phyloP scores from a whole-genome alignment of 2,888 invertebrate genomes.

The Drosophila diplacantha region DNA sequence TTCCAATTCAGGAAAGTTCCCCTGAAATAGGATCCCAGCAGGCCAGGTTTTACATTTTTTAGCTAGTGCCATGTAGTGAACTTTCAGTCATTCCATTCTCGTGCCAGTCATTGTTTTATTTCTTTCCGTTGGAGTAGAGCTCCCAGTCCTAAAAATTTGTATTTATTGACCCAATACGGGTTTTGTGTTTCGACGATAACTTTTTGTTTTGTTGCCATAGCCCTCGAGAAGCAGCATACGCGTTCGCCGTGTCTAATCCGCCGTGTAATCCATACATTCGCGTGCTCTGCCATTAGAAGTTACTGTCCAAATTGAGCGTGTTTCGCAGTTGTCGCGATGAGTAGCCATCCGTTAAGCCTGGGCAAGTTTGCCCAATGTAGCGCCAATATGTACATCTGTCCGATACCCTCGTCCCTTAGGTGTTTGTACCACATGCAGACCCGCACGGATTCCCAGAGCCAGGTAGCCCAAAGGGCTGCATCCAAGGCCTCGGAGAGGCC shows the following conservation, averaged over 20 bases:
- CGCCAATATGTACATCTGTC: not conserved
- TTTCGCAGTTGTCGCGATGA: slow-evolving; percentile 11
- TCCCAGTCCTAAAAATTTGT: slow-evolving; percentile 5
- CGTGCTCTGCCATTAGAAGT: not conserved
- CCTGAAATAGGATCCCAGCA: not conserved
- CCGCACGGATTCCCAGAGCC: too few relatives aligned
- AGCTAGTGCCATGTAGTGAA: not conserved
- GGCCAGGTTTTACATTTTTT: not conserved
- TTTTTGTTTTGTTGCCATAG: not conserved
- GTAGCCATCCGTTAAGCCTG: slow-evolving; percentile 8
- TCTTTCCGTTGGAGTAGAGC: slow-evolving; percentile 18
- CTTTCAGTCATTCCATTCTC: not conserved
- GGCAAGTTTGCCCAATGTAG: slow-evolving; percentile 30
- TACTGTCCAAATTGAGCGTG: slow-evolving; percentile 12
- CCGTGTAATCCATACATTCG: not conserved
- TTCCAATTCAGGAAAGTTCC: not conserved
- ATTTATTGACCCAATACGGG: not conserved
- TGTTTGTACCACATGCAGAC: slow-evolving; percentile 8
- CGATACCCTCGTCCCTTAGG: not conserved
- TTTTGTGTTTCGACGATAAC: slow-evolving; percentile 1
- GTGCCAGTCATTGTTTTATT: slow-evolving; percentile 29
- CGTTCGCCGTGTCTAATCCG: not conserved
- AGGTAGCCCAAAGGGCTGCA: not conserved
- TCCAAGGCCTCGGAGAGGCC: not conserved
- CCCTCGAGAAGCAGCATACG: not conserved